Conservation (phyloP, 2,888 invertebrate species). For the Oasisia sp. region DNA sequence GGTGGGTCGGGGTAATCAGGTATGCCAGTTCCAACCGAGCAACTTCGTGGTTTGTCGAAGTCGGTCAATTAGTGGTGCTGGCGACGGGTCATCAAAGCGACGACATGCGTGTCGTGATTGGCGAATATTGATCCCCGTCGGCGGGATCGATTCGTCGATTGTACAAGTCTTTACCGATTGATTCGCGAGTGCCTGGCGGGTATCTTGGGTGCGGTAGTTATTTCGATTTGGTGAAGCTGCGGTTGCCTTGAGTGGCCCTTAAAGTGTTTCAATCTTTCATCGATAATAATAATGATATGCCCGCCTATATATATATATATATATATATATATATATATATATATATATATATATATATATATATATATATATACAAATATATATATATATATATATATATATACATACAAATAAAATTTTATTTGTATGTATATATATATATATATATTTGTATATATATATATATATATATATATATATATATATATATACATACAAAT, state of each 20-base stretch:
- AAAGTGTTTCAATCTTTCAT: background rate
- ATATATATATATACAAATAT: no score
- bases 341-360: no score
- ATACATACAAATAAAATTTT: no score
- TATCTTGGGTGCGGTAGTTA: background rate
- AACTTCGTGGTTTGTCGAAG: background rate
- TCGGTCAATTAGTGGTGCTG: constrained; percentile 6
- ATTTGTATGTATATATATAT: no score
- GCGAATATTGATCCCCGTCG: background rate
- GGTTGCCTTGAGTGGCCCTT: background rate
- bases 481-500: no score
- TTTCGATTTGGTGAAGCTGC: background rate
- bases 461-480: no score
- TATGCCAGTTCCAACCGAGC: background rate
- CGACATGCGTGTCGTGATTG: constrained; percentile 9
- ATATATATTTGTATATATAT: no score
- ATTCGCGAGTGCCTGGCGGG: background rate
- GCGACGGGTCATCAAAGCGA: constrained; percentile 4
- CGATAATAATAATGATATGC: no score
- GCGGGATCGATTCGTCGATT: background rate
- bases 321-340: no score
- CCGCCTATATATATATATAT: no score
- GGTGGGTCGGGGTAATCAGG: constrained; percentile 4
- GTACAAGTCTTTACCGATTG: background rate
- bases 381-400: no score